A percentile compares a stretch with the other conserved stretches of the same genome.
Evolutionary conservation across 2,888 invertebrate species (phyloP).

Genomic region (Dynastes maya): DNA sequence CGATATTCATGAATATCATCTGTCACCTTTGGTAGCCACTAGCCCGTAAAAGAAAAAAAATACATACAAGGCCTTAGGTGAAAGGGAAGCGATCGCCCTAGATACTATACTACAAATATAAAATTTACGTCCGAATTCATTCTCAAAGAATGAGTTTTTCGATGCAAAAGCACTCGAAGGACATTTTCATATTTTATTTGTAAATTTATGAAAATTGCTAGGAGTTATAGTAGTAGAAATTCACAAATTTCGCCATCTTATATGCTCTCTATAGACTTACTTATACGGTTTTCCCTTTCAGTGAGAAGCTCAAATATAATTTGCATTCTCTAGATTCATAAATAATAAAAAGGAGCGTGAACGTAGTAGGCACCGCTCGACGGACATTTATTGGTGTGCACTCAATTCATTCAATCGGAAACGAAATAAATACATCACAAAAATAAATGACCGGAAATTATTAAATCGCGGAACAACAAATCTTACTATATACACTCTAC

Average conservation of each 20-base stretch:
- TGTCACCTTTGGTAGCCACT: background rate
- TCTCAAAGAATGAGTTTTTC: slow-evolving; percentile 22
- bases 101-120: slow-evolving; percentile 29
- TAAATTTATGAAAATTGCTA: slow-evolving; percentile 44
- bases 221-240: slow-evolving; percentile 28
- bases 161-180: slow-evolving; percentile 26
- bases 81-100: slow-evolving; percentile 31
- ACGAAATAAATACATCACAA: background rate
- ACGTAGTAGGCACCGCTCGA: background rate
- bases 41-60: slow-evolving; percentile 17
- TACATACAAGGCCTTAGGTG: slow-evolving; percentile 8
- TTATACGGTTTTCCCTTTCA: slow-evolving; percentile 36
- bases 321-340: slow-evolving; percentile 10
- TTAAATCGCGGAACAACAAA: no score
- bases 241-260: slow-evolving; percentile 21
- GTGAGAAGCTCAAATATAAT: slow-evolving; percentile 16
- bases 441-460: no score
- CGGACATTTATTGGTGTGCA: slow-evolving; percentile 24
- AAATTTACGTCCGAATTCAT: slow-evolving; percentile 32
- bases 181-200: slow-evolving; percentile 41
- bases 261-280: slow-evolving; percentile 25
- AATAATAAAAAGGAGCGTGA: slow-evolving; percentile 14
- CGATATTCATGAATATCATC: background rate
- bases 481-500: no score
- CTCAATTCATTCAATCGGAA: background rate